Conservation (phyloP, 1,140 invertebrate genomes). For the Trissolcus basalis region DNA sequence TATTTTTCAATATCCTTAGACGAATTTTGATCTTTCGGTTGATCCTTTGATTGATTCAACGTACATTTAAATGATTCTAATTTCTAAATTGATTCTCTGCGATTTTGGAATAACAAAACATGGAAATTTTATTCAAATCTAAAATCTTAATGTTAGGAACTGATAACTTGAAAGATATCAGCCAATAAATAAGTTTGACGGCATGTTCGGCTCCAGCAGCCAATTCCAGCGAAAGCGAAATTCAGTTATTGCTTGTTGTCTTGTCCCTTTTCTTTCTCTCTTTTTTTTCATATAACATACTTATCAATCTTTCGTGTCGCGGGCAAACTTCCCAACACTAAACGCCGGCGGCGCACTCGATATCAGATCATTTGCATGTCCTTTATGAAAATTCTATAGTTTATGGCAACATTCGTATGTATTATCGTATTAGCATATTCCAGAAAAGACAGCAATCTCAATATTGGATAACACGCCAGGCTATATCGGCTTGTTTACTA, state of each 20-base stretch:
- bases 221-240: slow-evolving; percentile 52
- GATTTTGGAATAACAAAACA: too few species aligned
- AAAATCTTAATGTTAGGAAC: not conserved
- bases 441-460: slow-evolving; percentile 75
- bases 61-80: too few species aligned
- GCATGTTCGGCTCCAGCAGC: slow-evolving; percentile 30
- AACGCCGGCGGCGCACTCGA: slow-evolving; percentile 65
- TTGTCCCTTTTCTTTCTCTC: slow-evolving; percentile 40
- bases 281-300: slow-evolving; percentile 48
- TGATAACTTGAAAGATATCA: slow-evolving; percentile 5
- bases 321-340: slow-evolving; percentile 48
- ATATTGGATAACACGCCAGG: slow-evolving; percentile 73
- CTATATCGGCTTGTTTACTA: slow-evolving; percentile 74
- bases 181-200: slow-evolving; percentile 51
- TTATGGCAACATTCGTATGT: slow-evolving; percentile 76
- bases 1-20: slow-evolving; percentile 41
- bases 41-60: not conserved
- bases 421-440: slow-evolving; percentile 77
- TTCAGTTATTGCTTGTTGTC: slow-evolving; percentile 58
- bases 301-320: slow-evolving; percentile 59
- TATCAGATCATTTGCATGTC: slow-evolving; percentile 76
- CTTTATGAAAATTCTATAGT: slow-evolving; percentile 78
- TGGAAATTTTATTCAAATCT: not conserved
- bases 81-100: too few species aligned
- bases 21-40: not conserved